Base-by-base conservation (phyloP, 2,888 invertebrate species). In the Drosophila recens region DNA sequence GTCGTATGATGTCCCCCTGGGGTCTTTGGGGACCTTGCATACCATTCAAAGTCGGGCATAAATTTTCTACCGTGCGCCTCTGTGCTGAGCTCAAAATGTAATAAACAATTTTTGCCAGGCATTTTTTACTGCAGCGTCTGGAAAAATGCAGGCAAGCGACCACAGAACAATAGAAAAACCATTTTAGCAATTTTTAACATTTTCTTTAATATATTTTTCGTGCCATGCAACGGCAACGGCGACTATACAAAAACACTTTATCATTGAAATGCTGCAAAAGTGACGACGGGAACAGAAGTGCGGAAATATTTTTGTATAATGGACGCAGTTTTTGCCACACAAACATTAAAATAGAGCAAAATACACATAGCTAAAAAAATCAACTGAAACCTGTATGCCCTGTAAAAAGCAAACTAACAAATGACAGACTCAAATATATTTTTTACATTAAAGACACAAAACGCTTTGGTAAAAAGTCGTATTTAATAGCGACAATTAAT, bases 141-240 rank as follows among this genome's bases (percentile, higher is more conserved):
- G 49, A 67, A 53, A 79, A 69, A 59, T 66, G 61, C 72, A 76
- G 62, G 53, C 71, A 68, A 71, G 62, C 48, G 69, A 75, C 67
- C 75, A 58, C 72, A 78, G 75, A 82, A 81, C 81, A 81, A 81
- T 80, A 80, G 77, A 68, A 77, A 68, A 80, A 51, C 62, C 71
- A 79, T 80, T 80, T 82, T 82, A 79, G 76, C 82, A 56, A 82
- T 80, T 81, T 80, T 81, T 65, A 79, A 68, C 76, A 80, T 82
- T 83, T 82, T 83, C 81, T 80, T 78, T 83, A 83, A 83, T 80
- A 83, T 67, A 83, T 74, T 79, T 69, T 75, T 64, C 56, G 67
- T 64, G 63, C 34, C 72, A 46, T 54, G 67, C 73, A 63, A 59
- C 58, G 40, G 36, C 38, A 11, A 40, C 42, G 27, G 11, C 54